Base-by-base conservation (phyloP, 2,797 vertebrate species). In the Clarias fuscus region DNA sequence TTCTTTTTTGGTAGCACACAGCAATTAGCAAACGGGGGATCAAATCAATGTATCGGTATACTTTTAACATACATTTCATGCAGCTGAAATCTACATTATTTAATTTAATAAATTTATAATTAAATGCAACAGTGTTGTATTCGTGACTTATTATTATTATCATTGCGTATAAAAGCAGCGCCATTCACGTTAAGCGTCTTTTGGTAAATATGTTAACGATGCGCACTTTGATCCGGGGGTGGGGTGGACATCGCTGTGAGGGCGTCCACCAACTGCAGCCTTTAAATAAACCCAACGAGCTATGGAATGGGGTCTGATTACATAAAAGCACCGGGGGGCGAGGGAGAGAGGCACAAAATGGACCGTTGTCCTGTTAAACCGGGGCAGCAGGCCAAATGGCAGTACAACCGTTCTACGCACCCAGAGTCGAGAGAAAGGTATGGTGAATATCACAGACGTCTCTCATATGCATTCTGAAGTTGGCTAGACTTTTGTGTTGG, bases 281-380 rank as follows among this genome's bases (percentile, higher is more conserved):
- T 90, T 90, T 87, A 90, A 92, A 92, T 91, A 91, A 91, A 89
- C 83, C 65, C 78, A 80, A 85, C 82, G 72, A n/a, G 85, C 87
- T 76, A 58, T 87, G 89, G 85, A 88, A 89, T 82, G 85, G 80
- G 81, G 68, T 86, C 86, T 83, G 75, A 88, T 90, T 92, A 90
- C 87, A 90, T 84, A 89, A 89, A 91, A 81, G 84, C 59, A 88
- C 64, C 11, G 64, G 86, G 84, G 86, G 40, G 20, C n/a, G 6
- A 64, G 73, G 76, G 43, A 37, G 77, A 83, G 72, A 72, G 20
- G 73, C 64, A 89, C 89, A 89, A 89, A 89, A 65, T 56, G 85
- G 82, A 64, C 85, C 62, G 86, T 89, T 89, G 89, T 90, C 80
- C 84, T 80, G 84, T 76, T 61, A 86, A 40, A 87, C 17, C 72